These are phyloP conservation scores for Zophobas atratus DNA, from an alignment of 1,140 invertebrate genomes.

Conservation along the genomic window DNA sequence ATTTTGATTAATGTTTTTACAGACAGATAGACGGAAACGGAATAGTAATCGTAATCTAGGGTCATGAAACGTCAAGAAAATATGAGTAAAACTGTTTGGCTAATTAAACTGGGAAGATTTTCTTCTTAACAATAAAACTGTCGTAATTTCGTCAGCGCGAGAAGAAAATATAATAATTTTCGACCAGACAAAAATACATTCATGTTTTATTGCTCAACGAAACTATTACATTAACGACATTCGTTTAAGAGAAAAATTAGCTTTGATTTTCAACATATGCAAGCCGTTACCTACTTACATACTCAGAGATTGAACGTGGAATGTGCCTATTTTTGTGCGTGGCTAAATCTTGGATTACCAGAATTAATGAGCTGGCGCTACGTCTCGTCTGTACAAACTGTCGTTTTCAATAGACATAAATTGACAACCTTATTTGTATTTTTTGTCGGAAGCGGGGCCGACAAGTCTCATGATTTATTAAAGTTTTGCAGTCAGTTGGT, in stretches of 20 bases:
- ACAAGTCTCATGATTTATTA: slow-evolving; percentile 33
- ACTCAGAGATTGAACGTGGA: slow-evolving; percentile 15
- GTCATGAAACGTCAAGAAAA: too few relatives aligned
- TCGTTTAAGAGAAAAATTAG: slow-evolving; percentile 26
- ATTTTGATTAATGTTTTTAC: too few relatives aligned
- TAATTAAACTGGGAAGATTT: too few relatives aligned
- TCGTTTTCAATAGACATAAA: slow-evolving; percentile 32
- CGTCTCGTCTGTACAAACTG: slow-evolving; percentile 8
- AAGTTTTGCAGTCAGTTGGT: neutral
- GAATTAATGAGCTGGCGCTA: slow-evolving; percentile 20
- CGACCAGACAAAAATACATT: slow-evolving; percentile 1
- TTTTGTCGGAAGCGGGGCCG: slow-evolving; percentile 6
- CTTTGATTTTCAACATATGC: slow-evolving; percentile 36
- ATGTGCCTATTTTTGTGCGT: slow-evolving; percentile 25
- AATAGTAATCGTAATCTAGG: too few relatives aligned
- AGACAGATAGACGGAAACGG: too few relatives aligned
- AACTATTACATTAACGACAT: slow-evolving; percentile 16
- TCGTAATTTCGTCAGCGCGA: too few relatives aligned
- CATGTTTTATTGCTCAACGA: slow-evolving; percentile 9
- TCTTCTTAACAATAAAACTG: too few relatives aligned
- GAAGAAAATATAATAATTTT: slow-evolving; percentile 1
- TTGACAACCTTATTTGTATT: slow-evolving; percentile 42
- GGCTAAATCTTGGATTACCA: slow-evolving; percentile 7
- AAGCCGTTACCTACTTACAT: slow-evolving; percentile 27
- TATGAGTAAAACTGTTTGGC: too few relatives aligned